Evolutionary conservation across 2,888 invertebrate species (phyloP).

Genomic region (Ischnura elegans): DNA sequence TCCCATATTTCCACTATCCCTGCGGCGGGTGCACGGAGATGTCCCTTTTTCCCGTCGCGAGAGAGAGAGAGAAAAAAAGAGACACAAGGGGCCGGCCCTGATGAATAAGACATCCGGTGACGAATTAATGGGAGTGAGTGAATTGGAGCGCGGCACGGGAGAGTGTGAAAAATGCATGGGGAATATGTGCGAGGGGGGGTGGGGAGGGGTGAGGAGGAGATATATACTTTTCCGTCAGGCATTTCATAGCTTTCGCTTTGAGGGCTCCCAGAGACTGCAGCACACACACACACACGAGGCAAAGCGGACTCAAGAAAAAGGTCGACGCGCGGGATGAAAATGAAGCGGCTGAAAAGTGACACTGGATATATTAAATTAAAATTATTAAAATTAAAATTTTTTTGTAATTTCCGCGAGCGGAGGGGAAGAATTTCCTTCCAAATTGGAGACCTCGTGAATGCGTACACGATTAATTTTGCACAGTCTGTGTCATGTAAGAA

Average conservation of each 20-base stretch:
- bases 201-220: neutral
- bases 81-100: neutral
- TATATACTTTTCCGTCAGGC: constrained; percentile 36
- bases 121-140: constrained; percentile 61
- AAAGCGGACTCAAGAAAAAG: neutral
- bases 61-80: no score
- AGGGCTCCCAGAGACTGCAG: neutral
- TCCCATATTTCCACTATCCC: no score
- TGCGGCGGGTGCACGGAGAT: neutral
- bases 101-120: constrained; percentile 63
- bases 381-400: neutral
- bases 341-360: constrained; percentile 31
- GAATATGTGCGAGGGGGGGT: no score
- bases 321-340: neutral
- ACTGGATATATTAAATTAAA: constrained; percentile 29
- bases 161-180: constrained; percentile 50
- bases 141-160: constrained; percentile 58
- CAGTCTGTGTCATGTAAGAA: neutral
- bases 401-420: neutral
- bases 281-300: no score
- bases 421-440: neutral
- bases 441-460: neutral
- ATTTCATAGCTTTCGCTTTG: neutral
- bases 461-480: neutral
- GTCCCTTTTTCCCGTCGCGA: neutral